Percentiles rank a stretch among this genome's conserved stretches.
Evolutionary conservation across 2,797 vertebrate genomes (phyloP).

Genomic region (Diplodus sargus): DNA sequence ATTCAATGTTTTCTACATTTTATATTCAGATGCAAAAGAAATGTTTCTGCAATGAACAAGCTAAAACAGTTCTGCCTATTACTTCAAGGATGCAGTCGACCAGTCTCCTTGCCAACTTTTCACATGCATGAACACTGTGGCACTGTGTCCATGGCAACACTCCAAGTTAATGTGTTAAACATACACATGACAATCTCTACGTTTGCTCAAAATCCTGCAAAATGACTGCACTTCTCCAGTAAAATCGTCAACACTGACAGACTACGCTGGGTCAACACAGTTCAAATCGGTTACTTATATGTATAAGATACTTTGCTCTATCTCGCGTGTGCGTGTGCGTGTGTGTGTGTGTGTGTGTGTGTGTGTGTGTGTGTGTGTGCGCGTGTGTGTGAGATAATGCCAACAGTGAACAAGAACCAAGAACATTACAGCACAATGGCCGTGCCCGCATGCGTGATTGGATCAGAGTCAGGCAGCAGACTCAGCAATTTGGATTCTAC

Average conservation of each 20-base stretch:
- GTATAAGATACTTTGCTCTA: background rate
- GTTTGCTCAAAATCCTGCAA: conserved; percentile 2
- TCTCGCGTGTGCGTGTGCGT: conserved; percentile 3
- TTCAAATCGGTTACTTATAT: background rate
- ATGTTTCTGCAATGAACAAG: background rate
- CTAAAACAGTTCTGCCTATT: background rate
- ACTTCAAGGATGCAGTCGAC: background rate
- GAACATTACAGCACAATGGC: conserved; percentile 35
- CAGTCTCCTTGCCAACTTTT: conserved; percentile 14
- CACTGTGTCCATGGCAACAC: conserved; percentile 32
- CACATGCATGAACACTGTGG: conserved; percentile 23
- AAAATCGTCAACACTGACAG: background rate
- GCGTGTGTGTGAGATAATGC: background rate
- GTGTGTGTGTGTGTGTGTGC: too few species aligned
- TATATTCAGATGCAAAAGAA: background rate
- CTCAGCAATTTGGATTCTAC: conserved; percentile 52
- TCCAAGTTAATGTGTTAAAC: background rate
- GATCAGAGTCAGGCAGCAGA: conserved; percentile 28
- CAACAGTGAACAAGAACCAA: conserved; percentile 21
- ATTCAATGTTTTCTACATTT: background rate
- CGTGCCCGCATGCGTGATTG: conserved; percentile 6
- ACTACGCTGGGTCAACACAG: background rate
- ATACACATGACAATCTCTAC: background rate
- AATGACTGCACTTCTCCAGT: conserved; percentile 4
- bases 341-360: too few species aligned